Percentiles rank a stretch among this genome's conserved stretches.
phyloP scores from a whole-genome alignment of 2,797 vertebrate species.

The Crax fasciolata region DNA sequence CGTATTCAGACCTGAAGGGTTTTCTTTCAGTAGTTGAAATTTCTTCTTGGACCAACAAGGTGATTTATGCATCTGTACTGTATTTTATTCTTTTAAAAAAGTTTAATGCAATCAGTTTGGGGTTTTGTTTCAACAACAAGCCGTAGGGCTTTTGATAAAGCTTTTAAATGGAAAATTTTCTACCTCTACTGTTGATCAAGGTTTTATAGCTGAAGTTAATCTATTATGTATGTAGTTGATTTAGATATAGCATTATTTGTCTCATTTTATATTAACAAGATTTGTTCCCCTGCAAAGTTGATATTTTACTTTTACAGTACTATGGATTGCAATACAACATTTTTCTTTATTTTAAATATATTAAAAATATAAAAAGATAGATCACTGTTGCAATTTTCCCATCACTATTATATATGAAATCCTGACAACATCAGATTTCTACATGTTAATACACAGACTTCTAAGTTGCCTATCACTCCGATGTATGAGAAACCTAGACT shows the following conservation, averaged over 20 bases:
- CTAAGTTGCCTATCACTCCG: background rate
- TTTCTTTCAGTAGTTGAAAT: conserved; percentile 44
- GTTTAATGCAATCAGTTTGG: conserved; percentile 38
- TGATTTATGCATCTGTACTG: conserved; percentile 56
- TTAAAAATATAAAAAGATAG: conserved; percentile 1
- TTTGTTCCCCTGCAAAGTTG: background rate
- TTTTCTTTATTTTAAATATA: conserved; percentile 4
- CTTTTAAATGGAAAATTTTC: conserved; percentile 54
- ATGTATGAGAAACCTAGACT: background rate
- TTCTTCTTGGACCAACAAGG: conserved; percentile 56
- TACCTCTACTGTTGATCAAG: conserved; percentile 47
- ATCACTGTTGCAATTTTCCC: background rate
- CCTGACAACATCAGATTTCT: background rate
- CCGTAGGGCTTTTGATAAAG: conserved; percentile 51
- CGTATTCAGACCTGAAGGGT: conserved; percentile 27
- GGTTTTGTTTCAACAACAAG: conserved; percentile 3
- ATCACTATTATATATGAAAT: background rate
- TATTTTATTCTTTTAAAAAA: conserved; percentile 57
- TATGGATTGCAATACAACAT: background rate
- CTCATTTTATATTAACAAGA: conserved; percentile 43
- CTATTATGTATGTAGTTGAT: conserved; percentile 8
- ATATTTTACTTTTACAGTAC: background rate
- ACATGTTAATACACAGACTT: background rate
- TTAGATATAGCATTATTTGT: conserved; percentile 29
- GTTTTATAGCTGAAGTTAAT: conserved; percentile 43